Conservation (phyloP, 1,140 invertebrate species). For the Philopotamus ludificatus region DNA sequence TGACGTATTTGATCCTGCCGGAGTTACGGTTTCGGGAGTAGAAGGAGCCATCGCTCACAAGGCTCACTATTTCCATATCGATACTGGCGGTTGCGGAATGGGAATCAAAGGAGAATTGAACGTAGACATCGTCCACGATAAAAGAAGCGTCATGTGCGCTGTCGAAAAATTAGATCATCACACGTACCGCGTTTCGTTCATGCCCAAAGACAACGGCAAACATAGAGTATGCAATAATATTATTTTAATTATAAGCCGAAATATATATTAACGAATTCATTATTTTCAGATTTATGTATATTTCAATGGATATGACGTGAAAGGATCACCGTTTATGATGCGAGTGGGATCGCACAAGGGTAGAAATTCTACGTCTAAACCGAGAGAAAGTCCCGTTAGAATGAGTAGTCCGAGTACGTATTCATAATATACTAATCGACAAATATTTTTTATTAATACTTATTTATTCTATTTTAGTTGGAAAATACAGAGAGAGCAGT, state of each 20-base stretch:
- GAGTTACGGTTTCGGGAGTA: slow-evolving; percentile 72
- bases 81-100: slow-evolving; percentile 75
- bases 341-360: slow-evolving; percentile 68
- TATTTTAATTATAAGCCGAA: not conserved
- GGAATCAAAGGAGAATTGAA: slow-evolving; percentile 86
- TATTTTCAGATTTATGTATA: slow-evolving; percentile 76
- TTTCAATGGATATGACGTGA: slow-evolving; percentile 95
- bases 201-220: slow-evolving; percentile 85
- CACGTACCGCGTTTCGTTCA: slow-evolving; percentile 85
- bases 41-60: slow-evolving; percentile 76
- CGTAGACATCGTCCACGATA: slow-evolving; percentile 85
- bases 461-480: slow-evolving; percentile 28
- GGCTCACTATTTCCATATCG: slow-evolving; percentile 73
- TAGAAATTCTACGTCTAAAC: slow-evolving; percentile 50
- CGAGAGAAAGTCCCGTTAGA: slow-evolving; percentile 51
- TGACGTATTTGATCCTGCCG: slow-evolving; percentile 93
- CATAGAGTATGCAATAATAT: slow-evolving; percentile 68
- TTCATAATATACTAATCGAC: slow-evolving; percentile 8
- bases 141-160: slow-evolving; percentile 78
- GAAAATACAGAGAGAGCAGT: slow-evolving; percentile 38
- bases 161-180: slow-evolving; percentile 80
- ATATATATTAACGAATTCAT: not conserved
- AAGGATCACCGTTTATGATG: slow-evolving; percentile 82
- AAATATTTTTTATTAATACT: not conserved
- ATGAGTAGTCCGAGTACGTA: slow-evolving; percentile 36